Percentiles rank a stretch among this genome's conserved stretches.
Evolutionary conservation across 2,888 invertebrate species (phyloP).

Genomic region (Tenthredo amoena): DNA sequence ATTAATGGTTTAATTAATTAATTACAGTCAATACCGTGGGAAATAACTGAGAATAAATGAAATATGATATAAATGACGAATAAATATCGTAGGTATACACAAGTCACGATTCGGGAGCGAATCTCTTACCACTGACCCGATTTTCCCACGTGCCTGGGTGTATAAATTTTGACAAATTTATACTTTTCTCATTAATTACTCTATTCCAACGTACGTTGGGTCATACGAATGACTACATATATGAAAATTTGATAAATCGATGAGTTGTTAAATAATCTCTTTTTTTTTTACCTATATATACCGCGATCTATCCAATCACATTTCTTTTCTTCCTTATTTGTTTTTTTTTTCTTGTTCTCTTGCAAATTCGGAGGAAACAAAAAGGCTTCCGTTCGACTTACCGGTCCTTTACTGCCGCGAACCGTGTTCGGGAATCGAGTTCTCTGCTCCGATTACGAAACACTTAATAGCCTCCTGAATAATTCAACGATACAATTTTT

Average conservation of each 20-base stretch:
- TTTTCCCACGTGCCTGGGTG: not conserved
- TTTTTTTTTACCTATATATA: not conserved
- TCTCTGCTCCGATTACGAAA: constrained; percentile 32
- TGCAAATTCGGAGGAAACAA: not conserved
- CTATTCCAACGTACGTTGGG: not conserved
- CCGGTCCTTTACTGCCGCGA: not conserved
- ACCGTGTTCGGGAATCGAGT: constrained; percentile 3
- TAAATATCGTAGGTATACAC: not conserved
- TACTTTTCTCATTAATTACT: not conserved
- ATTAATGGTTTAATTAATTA: not conserved
- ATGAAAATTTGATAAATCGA: not conserved
- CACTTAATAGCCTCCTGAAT: constrained; percentile 46
- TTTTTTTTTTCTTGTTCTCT: not conserved
- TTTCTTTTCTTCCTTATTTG: too few relatives aligned
- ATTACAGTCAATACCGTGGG: too few relatives aligned
- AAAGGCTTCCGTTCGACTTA: not conserved
- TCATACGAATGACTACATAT: not conserved
- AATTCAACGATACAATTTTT: constrained; percentile 47
- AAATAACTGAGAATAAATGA: too few relatives aligned
- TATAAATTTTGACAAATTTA: constrained; percentile 7
- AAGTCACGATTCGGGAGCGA: not conserved
- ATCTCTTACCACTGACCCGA: not conserved
- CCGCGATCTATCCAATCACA: not conserved
- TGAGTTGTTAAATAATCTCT: too few relatives aligned
- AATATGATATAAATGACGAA: not conserved